Percentiles rank a stretch among this genome's conserved stretches.
These are phyloP conservation scores for Trichacis sp. DNA, from an alignment of 2,888 invertebrate species.

Conservation along the genomic window DNA sequence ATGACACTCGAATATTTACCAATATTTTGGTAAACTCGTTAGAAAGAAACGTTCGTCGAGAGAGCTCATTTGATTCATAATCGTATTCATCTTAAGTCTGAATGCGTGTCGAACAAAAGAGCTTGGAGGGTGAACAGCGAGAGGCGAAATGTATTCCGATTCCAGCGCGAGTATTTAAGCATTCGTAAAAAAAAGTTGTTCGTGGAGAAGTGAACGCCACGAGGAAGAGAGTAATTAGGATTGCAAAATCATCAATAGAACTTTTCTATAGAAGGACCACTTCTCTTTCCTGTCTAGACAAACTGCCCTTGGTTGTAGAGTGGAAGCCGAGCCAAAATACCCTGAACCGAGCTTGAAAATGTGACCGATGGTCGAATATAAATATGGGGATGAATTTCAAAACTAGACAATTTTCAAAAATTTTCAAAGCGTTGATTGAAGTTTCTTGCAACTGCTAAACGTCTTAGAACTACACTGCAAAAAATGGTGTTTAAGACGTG, in stretches of 20 bases:
- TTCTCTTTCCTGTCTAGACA: conserved; percentile 58
- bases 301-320: conserved; percentile 45
- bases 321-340: conserved; percentile 13
- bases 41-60: not conserved
- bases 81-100: conserved; percentile 22
- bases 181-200: conserved; percentile 31
- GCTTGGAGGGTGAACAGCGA: conserved; percentile 18
- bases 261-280: conserved; percentile 48
- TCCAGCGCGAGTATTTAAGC: conserved; percentile 35
- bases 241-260: conserved; percentile 53
- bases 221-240: conserved; percentile 51
- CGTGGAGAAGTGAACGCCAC: conserved; percentile 19
- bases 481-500: no score
- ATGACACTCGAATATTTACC: no score
- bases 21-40: no score
- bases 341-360: no score
- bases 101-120: conserved; percentile 14
- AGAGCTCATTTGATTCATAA: conserved; percentile 21
- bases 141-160: conserved; percentile 19
- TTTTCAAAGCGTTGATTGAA: no score
- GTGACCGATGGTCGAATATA: no score
- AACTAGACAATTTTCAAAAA: no score
- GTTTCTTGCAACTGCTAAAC: no score
- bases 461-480: no score
- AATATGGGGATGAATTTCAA: no score